Evolutionary conservation across 2,113 vertebrate species (phyloP).

Genomic region (Cochlearius cochlearius): DNA sequence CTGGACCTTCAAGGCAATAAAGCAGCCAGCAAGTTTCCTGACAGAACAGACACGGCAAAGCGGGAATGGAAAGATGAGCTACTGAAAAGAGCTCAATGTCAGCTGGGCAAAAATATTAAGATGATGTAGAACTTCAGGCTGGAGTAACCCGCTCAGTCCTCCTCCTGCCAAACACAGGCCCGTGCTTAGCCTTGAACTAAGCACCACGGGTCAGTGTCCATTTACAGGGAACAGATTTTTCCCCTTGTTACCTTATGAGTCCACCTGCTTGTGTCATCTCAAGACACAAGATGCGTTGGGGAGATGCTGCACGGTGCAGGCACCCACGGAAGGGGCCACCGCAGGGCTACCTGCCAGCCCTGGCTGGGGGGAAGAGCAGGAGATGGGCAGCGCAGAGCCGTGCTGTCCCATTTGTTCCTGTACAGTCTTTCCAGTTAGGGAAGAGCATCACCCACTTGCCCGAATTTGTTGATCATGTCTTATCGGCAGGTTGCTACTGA

Average conservation of each 20-base stretch:
- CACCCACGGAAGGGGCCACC: background rate
- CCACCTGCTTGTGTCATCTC: background rate
- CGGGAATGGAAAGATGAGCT: background rate
- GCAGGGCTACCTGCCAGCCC: too few species aligned
- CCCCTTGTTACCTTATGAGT: background rate
- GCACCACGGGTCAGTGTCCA: background rate
- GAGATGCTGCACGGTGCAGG: background rate
- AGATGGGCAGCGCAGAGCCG: background rate
- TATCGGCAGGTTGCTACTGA: background rate
- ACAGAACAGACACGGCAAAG: background rate
- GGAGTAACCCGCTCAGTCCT: background rate
- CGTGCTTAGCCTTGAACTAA: background rate
- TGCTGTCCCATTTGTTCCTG: fast-evolving
- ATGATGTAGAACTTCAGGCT: background rate
- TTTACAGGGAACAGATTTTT: background rate
- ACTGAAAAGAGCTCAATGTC: background rate
- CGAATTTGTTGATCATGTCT: background rate
- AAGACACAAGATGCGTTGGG: fast-evolving
- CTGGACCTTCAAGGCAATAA: background rate
- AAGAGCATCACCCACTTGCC: background rate
- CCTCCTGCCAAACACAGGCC: background rate
- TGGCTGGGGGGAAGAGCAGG: background rate
- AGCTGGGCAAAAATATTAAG: background rate
- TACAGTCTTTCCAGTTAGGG: background rate
- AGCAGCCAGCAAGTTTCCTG: background rate